These are phyloP conservation scores for Hoplias malabaricus DNA, from an alignment of 2,113 vertebrate species.

Conservation along the genomic window DNA sequence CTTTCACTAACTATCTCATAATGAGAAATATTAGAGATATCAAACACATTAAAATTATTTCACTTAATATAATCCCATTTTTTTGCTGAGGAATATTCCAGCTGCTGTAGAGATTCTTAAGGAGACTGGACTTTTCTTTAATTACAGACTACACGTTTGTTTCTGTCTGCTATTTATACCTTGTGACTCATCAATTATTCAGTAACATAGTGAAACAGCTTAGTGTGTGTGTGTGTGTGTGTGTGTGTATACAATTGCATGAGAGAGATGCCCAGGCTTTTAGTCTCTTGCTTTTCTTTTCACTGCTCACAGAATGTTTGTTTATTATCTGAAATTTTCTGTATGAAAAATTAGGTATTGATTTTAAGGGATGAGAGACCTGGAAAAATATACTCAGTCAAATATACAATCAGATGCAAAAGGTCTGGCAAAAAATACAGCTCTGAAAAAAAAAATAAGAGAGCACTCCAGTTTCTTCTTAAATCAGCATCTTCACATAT, in stretches of 20 bases:
- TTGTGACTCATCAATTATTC: constrained; percentile 73
- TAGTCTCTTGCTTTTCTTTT: constrained; percentile 52
- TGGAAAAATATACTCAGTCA: background rate
- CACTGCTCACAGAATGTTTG: constrained; percentile 60
- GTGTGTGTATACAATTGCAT: background rate
- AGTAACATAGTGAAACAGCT: constrained; percentile 54
- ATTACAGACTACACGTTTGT: constrained; percentile 52
- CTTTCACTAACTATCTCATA: too few relatives aligned
- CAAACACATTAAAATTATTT: too few relatives aligned
- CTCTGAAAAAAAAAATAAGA: too few relatives aligned
- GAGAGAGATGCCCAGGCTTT: constrained; percentile 61
- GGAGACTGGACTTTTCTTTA: constrained; percentile 6
- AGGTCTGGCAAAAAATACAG: too few relatives aligned
- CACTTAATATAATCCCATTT: too few relatives aligned
- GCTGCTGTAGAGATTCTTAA: background rate
- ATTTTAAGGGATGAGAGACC: background rate
- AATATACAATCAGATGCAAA: too few relatives aligned
- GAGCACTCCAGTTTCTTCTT: too few relatives aligned
- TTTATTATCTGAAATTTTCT: constrained; percentile 62
- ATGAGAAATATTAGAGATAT: too few relatives aligned
- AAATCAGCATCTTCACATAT: too few relatives aligned
- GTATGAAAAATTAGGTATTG: background rate
- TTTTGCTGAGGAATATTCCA: background rate
- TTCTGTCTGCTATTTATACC: constrained; percentile 67
- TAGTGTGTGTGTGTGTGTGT: background rate